Base-by-base conservation (phyloP, 2,888 invertebrate genomes). In the Nemotelus pantherinus region DNA sequence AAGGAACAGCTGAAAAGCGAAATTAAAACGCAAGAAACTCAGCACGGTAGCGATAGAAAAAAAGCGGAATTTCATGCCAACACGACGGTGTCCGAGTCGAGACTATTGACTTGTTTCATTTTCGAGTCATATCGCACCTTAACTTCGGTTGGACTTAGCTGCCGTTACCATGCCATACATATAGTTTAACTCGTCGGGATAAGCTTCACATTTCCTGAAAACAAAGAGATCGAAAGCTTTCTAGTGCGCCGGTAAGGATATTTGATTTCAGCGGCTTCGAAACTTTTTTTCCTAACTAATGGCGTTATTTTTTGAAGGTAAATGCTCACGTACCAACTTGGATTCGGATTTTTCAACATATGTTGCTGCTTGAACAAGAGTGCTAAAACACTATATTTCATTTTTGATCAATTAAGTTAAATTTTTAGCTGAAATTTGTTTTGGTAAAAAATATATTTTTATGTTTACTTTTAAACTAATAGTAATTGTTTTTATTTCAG, bases 21-120 rank as follows among this genome's bases (percentile, higher is more conserved):
- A 79, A 75, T 64, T 63, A 77, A 41, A 55, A 76, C 55, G 55
- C 65, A 55, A 76, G 65, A 45, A 76, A 79, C 60, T 72, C 70
- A 79, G 79, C 77, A 70, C 67, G 72, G 76, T 75, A 76, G 79
- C 79, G 77, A 78, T 72, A 78, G 77, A 77, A 77, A 74, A 68
- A 70, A 74, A 55, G 58, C 57, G 57, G 72, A 74, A 68, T 74
- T 64, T 72, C 79, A 79, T 79, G 77, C 77, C 67, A 79, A 76
- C 79, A 77, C 79, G 77, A 67, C 79, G 78, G 60, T 63, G 76
- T 68, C 77, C 63, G 63, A 76, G 43, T 55, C 44, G 76, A 76
- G 76, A 76, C 76, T 76, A 76, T 39, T 71, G 57, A 45, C 44
- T 60, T 41, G 60, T 45, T 44, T 70, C 70, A 70, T 47, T 53